Evolutionary conservation across 2,888 invertebrate genomes (phyloP), one percentile per base, ranked within the genome.

Genomic region (Nomada flava): DNA sequence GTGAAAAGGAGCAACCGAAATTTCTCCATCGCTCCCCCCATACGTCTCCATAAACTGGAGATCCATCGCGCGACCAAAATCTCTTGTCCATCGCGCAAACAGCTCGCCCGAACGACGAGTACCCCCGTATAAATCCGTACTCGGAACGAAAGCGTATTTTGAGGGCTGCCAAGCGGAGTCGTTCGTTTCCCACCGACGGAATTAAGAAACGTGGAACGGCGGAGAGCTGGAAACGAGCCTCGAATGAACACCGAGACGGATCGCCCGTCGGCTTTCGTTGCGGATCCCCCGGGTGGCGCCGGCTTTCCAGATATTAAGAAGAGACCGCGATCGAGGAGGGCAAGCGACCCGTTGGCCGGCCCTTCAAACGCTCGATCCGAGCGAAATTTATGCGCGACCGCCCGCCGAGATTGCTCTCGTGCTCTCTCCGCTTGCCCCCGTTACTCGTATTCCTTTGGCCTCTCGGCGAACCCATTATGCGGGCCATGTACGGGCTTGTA

Each of bases 281-380:
- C 9, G 7, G 47, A 65, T 76, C 63, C 67, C 62, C 67, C 13
- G 63, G 63, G 26, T 67, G 65, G 65, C 76, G 72, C 76, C 76
- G 70, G 76, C 67, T 81, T 81, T 84, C 75, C 65, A 72, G 84
- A 82, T 84, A 85, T 85, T 80, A 86, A 85, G 79, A 79, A 83
- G 71, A 23, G 26, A 55, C 69, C 73, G 50, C 50, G 63, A 36
- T 23, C 59, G 57, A 13, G 20, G 44, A 9, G 7, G 13, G 70
- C 18, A 52, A 29, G 57, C 23, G 20, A 53, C 44, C 53, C 57
- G 44, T 29, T 26, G 59, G 63, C 42, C 53, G 11, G 65, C 76
- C 85, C 77, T 83, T 85, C 83, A 79, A 85, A 85, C 85, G 73
- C 72, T 82, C 77, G 82, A 85, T 82, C 73, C 82, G 70, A 64